Conservation (phyloP, 2,797 vertebrate genomes). For the Knipowitschia caucasica region DNA sequence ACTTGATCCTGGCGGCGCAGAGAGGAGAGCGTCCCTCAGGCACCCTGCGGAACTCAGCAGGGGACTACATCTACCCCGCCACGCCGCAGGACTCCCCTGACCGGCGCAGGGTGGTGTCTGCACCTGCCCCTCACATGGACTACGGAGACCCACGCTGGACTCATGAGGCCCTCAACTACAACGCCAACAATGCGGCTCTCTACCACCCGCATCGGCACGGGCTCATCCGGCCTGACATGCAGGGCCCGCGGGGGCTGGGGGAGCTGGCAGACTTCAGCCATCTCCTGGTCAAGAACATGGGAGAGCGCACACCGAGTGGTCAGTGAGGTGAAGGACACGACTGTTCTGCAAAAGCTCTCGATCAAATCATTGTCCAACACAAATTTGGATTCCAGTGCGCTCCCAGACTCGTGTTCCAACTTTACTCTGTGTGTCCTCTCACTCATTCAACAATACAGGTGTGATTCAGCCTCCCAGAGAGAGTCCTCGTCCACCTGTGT, state of each 20-base stretch:
- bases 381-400: slow-evolving; percentile 60
- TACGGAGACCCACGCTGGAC: slow-evolving; percentile 82
- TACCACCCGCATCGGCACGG: slow-evolving; percentile 71
- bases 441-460: slow-evolving; percentile 70
- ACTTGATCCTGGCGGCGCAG: slow-evolving; percentile 74
- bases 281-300: slow-evolving; percentile 80
- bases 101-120: slow-evolving; percentile 87
- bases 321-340: slow-evolving; percentile 62
- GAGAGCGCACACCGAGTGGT: slow-evolving; percentile 83
- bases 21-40: slow-evolving; percentile 69
- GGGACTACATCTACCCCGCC: slow-evolving; percentile 82
- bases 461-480: slow-evolving; percentile 61
- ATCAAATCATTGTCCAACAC: slow-evolving; percentile 55
- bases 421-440: slow-evolving; percentile 66
- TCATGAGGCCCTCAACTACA: slow-evolving; percentile 85
- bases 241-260: slow-evolving; percentile 69
- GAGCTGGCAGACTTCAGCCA: slow-evolving; percentile 84
- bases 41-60: slow-evolving; percentile 75
- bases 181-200: slow-evolving; percentile 77
- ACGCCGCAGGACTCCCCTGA: slow-evolving; percentile 88
- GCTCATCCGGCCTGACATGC: slow-evolving; percentile 69
- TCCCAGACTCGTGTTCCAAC: slow-evolving; percentile 55
- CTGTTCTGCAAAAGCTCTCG: slow-evolving; percentile 40
- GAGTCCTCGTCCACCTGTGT: slow-evolving; percentile 33
- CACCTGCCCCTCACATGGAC: slow-evolving; percentile 84